Evolutionary conservation across 2,797 vertebrate genomes (phyloP).

Genomic region (Falco naumanni): DNA sequence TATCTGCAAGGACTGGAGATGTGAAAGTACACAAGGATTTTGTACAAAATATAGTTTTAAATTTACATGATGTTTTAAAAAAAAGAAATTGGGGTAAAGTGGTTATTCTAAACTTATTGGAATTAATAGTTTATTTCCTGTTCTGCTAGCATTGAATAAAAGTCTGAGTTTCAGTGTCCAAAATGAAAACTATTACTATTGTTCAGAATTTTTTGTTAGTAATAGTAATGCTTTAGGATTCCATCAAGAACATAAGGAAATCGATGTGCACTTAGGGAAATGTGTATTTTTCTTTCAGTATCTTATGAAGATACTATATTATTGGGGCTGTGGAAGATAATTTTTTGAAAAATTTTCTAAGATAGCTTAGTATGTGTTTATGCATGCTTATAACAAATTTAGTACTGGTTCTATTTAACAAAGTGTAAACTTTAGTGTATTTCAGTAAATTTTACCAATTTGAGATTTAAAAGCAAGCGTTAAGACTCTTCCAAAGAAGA

Average conservation of each 20-base stretch:
- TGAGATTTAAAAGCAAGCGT: not conserved
- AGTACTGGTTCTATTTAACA: not conserved
- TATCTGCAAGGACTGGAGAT: not conserved
- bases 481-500: not conserved
- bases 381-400: not conserved
- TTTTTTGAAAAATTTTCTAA: not conserved
- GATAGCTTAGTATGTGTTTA: not conserved
- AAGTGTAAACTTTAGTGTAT: not conserved
- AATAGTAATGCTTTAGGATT: not conserved
- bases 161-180: not conserved
- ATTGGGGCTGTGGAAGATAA: not conserved
- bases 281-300: not conserved
- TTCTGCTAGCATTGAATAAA: not conserved
- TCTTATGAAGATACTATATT: not conserved
- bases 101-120: not conserved
- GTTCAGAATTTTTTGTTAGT: not conserved
- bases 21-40: not conserved
- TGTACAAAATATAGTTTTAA: not conserved
- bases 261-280: not conserved
- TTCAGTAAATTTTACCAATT: not conserved
- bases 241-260: not conserved
- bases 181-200: not conserved
- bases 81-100: not conserved
- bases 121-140: not conserved
- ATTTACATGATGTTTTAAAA: not conserved